phyloP scores from a whole-genome alignment of 2,888 invertebrate species.

The Palloptera scutellata region DNA sequence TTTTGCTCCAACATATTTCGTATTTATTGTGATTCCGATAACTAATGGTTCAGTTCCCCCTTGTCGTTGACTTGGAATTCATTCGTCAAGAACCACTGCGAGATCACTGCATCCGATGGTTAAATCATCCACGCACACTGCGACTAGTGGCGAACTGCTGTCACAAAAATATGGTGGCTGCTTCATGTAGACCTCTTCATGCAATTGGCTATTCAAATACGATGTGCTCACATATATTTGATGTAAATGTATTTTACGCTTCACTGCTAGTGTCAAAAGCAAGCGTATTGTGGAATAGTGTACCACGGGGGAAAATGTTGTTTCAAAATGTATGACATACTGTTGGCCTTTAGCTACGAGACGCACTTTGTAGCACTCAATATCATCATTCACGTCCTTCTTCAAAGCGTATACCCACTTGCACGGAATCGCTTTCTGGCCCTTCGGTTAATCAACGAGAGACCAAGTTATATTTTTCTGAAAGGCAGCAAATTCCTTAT shows the following conservation, averaged over 20 bases:
- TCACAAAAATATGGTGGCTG: constrained; percentile 20
- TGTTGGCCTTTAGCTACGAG: neutral
- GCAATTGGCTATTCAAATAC: constrained; percentile 28
- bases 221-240: too few relatives aligned
- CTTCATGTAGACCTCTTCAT: constrained; percentile 27
- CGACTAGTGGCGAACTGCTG: neutral
- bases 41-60: constrained; percentile 9
- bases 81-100: too few relatives aligned
- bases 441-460: constrained; percentile 8
- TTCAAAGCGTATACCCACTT: constrained; percentile 15
- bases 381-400: constrained; percentile 2
- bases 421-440: constrained; percentile 17
- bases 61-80: constrained; percentile 15
- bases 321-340: constrained; percentile 19
- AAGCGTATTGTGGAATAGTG: constrained; percentile 32
- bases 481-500: constrained; percentile 13
- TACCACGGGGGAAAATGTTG: constrained; percentile 25
- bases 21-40: constrained; percentile 19
- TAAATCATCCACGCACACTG: too few relatives aligned
- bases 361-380: neutral
- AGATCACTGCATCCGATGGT: too few relatives aligned
- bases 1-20: constrained; percentile 17
- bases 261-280: constrained; percentile 23
- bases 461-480: constrained; percentile 18
- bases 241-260: constrained; percentile 25